Conservation (phyloP, 2,797 vertebrate genomes). For the Ctenosaura bakeri region DNA sequence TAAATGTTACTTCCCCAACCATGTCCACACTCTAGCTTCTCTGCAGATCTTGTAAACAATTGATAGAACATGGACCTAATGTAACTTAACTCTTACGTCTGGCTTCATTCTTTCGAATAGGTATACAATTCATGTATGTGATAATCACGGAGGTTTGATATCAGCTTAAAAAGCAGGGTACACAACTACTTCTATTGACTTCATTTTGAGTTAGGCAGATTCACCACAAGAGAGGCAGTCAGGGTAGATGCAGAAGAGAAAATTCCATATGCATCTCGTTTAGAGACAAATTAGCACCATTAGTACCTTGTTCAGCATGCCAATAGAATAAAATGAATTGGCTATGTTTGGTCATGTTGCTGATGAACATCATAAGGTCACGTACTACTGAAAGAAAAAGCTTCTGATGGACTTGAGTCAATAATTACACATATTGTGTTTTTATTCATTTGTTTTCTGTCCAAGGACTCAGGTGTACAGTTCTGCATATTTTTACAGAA, state of each 20-base stretch:
- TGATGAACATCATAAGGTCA: background rate
- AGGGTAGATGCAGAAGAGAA: background rate
- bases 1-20: too few relatives aligned
- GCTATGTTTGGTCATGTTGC: background rate
- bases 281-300: background rate
- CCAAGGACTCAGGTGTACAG: background rate
- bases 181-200: conserved; percentile 21
- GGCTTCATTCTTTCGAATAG: too few relatives aligned
- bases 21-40: too few relatives aligned
- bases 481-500: too few relatives aligned
- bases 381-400: background rate
- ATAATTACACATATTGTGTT: background rate
- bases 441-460: background rate
- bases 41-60: too few relatives aligned
- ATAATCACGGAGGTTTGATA: conserved; percentile 29
- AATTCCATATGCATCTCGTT: background rate
- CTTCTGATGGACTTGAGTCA: background rate
- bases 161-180: conserved; percentile 47
- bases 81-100: too few relatives aligned
- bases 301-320: background rate
- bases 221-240: background rate
- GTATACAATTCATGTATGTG: conserved; percentile 30
- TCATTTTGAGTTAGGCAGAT: background rate
- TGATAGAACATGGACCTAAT: too few relatives aligned
- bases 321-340: background rate